Evolutionary conservation across 2,888 invertebrate genomes (phyloP).

Genomic region (Camptogramma bilineatum): DNA sequence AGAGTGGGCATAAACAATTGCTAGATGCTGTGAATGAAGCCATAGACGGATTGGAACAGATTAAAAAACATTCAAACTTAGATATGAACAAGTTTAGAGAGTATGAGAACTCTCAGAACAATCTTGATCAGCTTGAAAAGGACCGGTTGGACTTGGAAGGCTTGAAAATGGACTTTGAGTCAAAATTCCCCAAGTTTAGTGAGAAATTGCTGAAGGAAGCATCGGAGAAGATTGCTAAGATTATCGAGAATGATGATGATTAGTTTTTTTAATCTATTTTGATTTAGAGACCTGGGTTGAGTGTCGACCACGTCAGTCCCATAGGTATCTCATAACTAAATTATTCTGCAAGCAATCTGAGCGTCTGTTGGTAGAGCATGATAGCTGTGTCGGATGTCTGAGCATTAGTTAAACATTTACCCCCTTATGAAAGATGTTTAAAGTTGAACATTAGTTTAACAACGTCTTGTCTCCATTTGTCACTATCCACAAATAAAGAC

Average conservation of each 20-base stretch:
- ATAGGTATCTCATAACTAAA: too few species aligned
- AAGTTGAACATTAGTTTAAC: too few species aligned
- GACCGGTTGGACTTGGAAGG: constrained; percentile 63
- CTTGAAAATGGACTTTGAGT: constrained; percentile 65
- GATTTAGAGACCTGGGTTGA: too few species aligned
- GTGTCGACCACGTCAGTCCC: too few species aligned
- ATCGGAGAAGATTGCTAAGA: constrained; percentile 63
- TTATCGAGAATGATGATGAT: constrained; percentile 56
- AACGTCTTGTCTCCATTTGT: too few species aligned
- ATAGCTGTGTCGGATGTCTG: too few species aligned
- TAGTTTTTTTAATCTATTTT: too few species aligned
- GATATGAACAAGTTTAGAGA: constrained; percentile 65
- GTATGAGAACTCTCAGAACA: constrained; percentile 56
- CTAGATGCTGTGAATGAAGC: constrained; percentile 75
- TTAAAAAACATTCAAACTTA: constrained; percentile 71
- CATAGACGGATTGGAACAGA: constrained; percentile 68
- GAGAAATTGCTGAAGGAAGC: constrained; percentile 70
- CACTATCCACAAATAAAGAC: too few species aligned
- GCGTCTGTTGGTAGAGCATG: too few species aligned
- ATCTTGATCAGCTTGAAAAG: constrained; percentile 58
- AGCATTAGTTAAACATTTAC: too few species aligned
- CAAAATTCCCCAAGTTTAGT: constrained; percentile 67
- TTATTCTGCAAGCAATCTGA: too few species aligned
- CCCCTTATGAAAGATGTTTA: too few species aligned
- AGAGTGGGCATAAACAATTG: constrained; percentile 69